Percentiles rank a stretch among this genome's conserved stretches.
Evolutionary conservation across 2,888 invertebrate species (phyloP).

Genomic region (Dexiosoma caninum): DNA sequence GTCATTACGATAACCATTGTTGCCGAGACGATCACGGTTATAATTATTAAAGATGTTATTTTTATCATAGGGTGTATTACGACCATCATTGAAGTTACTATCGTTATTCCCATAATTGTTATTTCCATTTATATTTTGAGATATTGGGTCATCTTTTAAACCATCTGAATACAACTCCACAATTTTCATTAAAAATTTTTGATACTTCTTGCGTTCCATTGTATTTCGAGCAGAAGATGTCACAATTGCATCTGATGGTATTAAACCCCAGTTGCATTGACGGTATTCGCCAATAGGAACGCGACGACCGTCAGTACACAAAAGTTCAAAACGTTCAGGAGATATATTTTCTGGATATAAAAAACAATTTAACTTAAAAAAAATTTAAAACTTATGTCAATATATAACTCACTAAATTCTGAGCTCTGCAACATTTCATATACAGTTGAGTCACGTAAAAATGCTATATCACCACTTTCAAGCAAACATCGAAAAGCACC

Average conservation of each 20-base stretch:
- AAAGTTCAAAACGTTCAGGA: slow-evolving; percentile 85
- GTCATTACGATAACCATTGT: slow-evolving; percentile 69
- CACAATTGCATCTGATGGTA: slow-evolving; percentile 90
- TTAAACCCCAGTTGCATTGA: slow-evolving; percentile 90
- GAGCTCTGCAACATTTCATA: slow-evolving; percentile 83
- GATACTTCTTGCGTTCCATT: slow-evolving; percentile 79
- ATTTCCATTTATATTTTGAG: slow-evolving; percentile 54
- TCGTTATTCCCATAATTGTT: slow-evolving; percentile 65
- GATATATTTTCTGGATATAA: slow-evolving; percentile 80
- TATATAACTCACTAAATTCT: slow-evolving; percentile 79
- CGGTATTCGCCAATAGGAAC: slow-evolving; percentile 83
- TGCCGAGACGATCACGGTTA: slow-evolving; percentile 64
- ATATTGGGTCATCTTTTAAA: slow-evolving; percentile 67
- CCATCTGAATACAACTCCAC: slow-evolving; percentile 79
- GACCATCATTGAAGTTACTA: slow-evolving; percentile 67
- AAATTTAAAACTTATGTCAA: neutral
- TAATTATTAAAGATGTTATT: slow-evolving; percentile 58
- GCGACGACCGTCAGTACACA: slow-evolving; percentile 89
- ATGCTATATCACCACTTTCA: slow-evolving; percentile 92
- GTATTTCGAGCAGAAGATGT: slow-evolving; percentile 86
- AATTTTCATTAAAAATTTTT: slow-evolving; percentile 82
- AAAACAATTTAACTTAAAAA: neutral
- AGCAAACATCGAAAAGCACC: slow-evolving; percentile 93
- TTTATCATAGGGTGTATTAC: slow-evolving; percentile 64
- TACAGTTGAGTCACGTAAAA: slow-evolving; percentile 90